Percentiles rank a stretch among this genome's conserved stretches.
Evolutionary conservation across 1,140 invertebrate species (phyloP).

Genomic region (Dufourea novaeangliae): DNA sequence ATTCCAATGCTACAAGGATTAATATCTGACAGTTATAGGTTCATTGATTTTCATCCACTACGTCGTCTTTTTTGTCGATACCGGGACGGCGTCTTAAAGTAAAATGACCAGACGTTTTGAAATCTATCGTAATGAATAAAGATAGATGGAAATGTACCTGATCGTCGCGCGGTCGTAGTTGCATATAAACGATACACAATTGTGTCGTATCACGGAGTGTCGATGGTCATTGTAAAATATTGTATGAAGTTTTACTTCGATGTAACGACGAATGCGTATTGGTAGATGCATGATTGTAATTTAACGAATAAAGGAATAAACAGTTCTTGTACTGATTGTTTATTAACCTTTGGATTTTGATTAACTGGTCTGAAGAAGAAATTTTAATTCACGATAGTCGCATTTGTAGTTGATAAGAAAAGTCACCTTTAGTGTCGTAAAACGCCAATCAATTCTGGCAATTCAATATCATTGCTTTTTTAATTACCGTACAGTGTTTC

Average conservation of each 20-base stretch:
- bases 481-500: too few relatives aligned
- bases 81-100: too few relatives aligned
- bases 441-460: too few relatives aligned
- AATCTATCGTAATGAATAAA: neutral
- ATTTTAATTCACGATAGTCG: too few relatives aligned
- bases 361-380: neutral
- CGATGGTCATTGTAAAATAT: neutral
- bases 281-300: neutral
- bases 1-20: neutral
- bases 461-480: too few relatives aligned
- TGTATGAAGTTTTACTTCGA: neutral
- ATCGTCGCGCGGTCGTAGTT: neutral
- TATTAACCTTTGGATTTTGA: neutral
- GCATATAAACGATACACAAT: neutral
- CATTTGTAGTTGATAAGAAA: too few relatives aligned
- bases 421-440: too few relatives aligned
- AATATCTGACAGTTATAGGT: neutral
- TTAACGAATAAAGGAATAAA: slow-evolving; percentile 10
- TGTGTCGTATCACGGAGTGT: neutral
- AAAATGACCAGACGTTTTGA: neutral
- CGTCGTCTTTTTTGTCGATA: neutral
- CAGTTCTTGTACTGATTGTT: neutral
- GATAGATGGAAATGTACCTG: neutral
- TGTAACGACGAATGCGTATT: neutral
- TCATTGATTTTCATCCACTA: neutral